Base-by-base conservation (phyloP, 2,888 invertebrate species). In the Erynnis tages region DNA sequence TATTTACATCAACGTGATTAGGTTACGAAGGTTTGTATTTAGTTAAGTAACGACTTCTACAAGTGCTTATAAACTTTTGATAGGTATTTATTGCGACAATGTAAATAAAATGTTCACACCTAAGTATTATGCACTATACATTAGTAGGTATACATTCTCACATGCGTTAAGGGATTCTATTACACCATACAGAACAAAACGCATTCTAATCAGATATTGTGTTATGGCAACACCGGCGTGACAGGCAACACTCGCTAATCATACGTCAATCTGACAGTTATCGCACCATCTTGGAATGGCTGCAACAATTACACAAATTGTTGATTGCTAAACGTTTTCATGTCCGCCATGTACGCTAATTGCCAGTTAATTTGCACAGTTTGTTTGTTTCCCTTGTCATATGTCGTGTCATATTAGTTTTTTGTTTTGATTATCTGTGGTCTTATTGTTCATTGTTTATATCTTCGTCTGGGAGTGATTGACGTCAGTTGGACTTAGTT, bases 241-340 rank as follows among this genome's bases (percentile, higher is more conserved):
- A 53, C 45, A 40, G 37, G 38, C 40, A 54, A 27, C 48, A 49
- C 38, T 30, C 30, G 44, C 34, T 49, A 54, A 48, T 54, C 67
- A 56, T 54, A 57, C 52, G 63, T 72, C 73, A 67, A 75, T 73
- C 71, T 75, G 71, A 71, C 69, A 62, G 60, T 52, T 58, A 54
- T 53, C 49, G 57, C 58, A 37, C 54, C 65, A 69, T 72, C 71
- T 69, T 63, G 56, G 60, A 62, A 68, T 68, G 67, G 66, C 67
- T 66, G 66, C 63, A 59, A 59, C 70, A 72, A 72, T 61, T 68
- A 64, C 58, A 58, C 47, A 57, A 59, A 58, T 57, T 59, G 65
- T 61, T 57, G 53, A 50, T 52, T 34, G 44, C 54, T 53, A 54
- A 52, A 53, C 52, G 52, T 53, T 53, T 53, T 45, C 44, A 45